A percentile compares a stretch with the other conserved stretches of the same genome.
These are phyloP conservation scores for Drymodes brunneopygia DNA, from an alignment of 2,113 vertebrate species.

Conservation along the genomic window DNA sequence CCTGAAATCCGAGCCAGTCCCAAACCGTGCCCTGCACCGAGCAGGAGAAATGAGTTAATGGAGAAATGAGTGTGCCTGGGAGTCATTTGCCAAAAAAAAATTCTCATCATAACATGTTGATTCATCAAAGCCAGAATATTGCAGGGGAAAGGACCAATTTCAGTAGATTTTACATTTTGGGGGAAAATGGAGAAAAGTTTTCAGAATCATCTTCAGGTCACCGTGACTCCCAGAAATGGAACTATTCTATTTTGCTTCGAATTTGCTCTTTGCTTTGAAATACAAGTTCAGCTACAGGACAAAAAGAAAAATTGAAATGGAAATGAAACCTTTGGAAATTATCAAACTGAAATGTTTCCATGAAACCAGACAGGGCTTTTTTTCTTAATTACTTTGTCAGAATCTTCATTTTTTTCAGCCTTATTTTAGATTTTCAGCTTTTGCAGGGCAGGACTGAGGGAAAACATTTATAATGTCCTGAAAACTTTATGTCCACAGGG, in stretches of 20 bases:
- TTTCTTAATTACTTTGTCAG: background rate
- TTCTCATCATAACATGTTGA: background rate
- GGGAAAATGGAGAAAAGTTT: background rate
- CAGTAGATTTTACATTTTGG: background rate
- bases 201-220: background rate
- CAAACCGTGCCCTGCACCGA: background rate
- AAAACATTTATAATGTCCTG: background rate
- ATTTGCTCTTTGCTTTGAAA: constrained; percentile 40
- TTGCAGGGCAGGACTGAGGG: background rate
- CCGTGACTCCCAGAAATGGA: background rate
- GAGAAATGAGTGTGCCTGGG: background rate
- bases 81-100: background rate
- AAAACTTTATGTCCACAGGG: background rate
- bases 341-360: constrained; percentile 6
- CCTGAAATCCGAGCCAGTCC: background rate
- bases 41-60: background rate
- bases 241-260: background rate
- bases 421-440: background rate
- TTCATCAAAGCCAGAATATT: constrained; percentile 24
- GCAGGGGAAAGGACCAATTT: constrained; percentile 3
- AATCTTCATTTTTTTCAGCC: background rate
- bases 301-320: constrained; percentile 37
- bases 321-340: constrained; percentile 49
- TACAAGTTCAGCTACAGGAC: constrained; percentile 16
- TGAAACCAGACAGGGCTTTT: background rate